A percentile compares a stretch with the other conserved stretches of the same genome.
Evolutionary conservation across 2,797 vertebrate genomes (phyloP).

Genomic region (Pachyuromys duprasi): DNA sequence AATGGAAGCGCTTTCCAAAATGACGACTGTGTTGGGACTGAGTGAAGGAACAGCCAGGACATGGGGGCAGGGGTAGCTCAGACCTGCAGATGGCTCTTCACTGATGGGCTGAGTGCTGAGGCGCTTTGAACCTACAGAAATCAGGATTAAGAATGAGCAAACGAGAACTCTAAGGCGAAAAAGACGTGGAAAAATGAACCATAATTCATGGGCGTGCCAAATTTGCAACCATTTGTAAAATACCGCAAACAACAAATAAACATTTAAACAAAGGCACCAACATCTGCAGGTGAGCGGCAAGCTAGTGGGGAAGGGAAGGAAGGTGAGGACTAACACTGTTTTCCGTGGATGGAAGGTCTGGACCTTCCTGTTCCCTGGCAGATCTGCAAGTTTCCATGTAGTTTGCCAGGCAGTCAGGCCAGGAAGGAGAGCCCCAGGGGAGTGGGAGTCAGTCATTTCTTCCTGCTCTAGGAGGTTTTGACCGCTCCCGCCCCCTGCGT

Average conservation of each 20-base stretch:
- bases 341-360: neutral
- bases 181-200: neutral
- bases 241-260: neutral
- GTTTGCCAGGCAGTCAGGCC: neutral
- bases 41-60: neutral
- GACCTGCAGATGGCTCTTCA: neutral
- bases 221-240: neutral
- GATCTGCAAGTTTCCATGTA: neutral
- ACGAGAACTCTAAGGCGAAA: neutral
- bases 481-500: neutral
- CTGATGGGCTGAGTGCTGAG: neutral
- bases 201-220: neutral
- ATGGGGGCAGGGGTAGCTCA: too few species aligned
- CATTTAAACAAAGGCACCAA: neutral
- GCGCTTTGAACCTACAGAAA: neutral
- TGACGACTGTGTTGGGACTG: too few species aligned
- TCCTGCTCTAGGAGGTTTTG: neutral
- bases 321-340: neutral
- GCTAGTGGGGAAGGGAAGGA: neutral
- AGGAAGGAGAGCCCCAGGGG: neutral
- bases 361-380: neutral
- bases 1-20: neutral
- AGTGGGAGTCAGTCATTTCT: neutral
- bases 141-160: neutral
- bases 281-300: neutral